These are phyloP conservation scores for Drosophila virilis DNA, from an alignment of 1,140 invertebrate species.

Conservation along the genomic window DNA sequence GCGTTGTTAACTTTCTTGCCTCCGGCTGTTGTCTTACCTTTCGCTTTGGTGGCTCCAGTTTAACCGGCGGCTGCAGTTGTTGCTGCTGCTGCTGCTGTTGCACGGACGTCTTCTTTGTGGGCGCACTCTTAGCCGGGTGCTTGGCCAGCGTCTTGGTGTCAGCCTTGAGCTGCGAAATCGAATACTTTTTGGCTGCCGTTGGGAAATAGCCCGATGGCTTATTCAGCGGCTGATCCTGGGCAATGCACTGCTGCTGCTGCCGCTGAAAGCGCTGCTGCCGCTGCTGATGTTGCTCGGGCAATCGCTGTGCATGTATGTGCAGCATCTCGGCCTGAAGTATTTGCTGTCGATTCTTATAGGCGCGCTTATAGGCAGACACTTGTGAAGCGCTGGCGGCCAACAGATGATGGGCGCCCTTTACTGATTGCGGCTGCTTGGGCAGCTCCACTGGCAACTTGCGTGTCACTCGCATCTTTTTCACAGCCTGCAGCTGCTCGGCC, in stretches of 20 bases:
- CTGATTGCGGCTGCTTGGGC: neutral
- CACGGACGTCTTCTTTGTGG: no score
- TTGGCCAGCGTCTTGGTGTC: neutral
- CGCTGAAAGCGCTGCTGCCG: neutral
- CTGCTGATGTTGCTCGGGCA: neutral
- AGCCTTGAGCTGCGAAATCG: neutral
- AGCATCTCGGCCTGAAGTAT: conserved; percentile 45
- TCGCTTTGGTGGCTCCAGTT: neutral
- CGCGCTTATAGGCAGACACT: conserved; percentile 45
- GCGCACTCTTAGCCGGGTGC: neutral
- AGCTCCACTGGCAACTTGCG: neutral
- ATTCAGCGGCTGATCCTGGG: neutral
- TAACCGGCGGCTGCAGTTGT: neutral
- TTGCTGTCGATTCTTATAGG: conserved; percentile 51
- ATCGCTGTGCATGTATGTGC: conserved; percentile 28
- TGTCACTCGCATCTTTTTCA: neutral
- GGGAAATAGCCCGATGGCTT: neutral
- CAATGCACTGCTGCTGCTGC: neutral
- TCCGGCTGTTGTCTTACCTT: neutral
- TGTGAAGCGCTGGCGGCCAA: conserved; percentile 49
- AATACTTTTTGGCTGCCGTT: neutral
- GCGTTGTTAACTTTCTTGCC: neutral
- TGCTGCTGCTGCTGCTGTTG: neutral
- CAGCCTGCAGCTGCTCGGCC: conserved; percentile 1
- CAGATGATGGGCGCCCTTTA: conserved; percentile 34